These are phyloP conservation scores for Apocheima hispidaria DNA, from an alignment of 2,888 invertebrate species.

Conservation along the genomic window DNA sequence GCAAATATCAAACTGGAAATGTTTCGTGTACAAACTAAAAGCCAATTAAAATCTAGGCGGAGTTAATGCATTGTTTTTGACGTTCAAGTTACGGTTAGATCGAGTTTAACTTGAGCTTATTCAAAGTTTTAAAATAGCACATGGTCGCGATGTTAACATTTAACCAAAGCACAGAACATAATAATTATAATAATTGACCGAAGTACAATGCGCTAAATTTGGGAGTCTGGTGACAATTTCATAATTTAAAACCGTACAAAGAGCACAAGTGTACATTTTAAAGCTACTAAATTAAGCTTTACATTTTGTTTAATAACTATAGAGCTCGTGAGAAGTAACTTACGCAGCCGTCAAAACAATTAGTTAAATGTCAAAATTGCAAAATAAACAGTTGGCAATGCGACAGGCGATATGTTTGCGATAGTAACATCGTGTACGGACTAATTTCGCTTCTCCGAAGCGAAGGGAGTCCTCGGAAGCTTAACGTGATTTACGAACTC, in stretches of 20 bases:
- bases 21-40: constrained; percentile 41
- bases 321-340: constrained; percentile 32
- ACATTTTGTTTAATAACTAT: constrained; percentile 10
- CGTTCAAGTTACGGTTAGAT: constrained; percentile 19
- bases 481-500: constrained; percentile 45
- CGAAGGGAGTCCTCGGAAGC: constrained; percentile 42
- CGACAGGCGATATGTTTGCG: constrained; percentile 62
- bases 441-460: constrained; percentile 54
- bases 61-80: constrained; percentile 33
- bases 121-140: constrained; percentile 15
- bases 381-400: constrained; percentile 48
- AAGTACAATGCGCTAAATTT: too few species aligned
- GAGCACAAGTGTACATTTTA: not conserved
- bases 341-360: constrained; percentile 45
- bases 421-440: constrained; percentile 53
- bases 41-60: constrained; percentile 34
- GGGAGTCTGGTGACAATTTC: not conserved
- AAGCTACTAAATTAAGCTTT: not conserved
- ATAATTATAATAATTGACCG: too few species aligned
- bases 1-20: constrained; percentile 44
- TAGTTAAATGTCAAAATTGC: constrained; percentile 51
- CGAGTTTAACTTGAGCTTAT: constrained; percentile 11
- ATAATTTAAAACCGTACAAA: not conserved
- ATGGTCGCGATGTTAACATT: not conserved
- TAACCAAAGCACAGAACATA: not conserved